Percentiles rank a stretch among this genome's conserved stretches.
These are phyloP conservation scores for Chironex yamaguchii DNA, from an alignment of 30 jellyfish, hydroid and myxozoan species.

Conservation along the genomic window DNA sequence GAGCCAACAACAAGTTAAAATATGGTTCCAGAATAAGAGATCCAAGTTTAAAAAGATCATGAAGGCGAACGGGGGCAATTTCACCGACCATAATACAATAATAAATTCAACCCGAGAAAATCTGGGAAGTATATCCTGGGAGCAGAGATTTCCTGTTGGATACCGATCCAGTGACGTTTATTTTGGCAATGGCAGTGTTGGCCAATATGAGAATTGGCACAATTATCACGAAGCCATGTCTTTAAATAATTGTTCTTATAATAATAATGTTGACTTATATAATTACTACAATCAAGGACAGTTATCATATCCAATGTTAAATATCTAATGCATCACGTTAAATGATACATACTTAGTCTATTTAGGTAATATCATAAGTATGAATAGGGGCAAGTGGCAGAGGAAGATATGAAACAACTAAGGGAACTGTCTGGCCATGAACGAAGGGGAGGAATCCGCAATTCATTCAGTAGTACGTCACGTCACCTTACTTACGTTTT, in stretches of 20 bases:
- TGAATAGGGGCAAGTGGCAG: no score
- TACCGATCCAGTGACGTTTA: background rate
- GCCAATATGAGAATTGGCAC: background rate
- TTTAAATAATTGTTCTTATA: background rate
- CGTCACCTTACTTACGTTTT: no score
- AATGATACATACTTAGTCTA: no score
- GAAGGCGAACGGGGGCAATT: conserved; percentile 44
- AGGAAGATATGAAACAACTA: no score
- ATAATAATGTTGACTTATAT: background rate
- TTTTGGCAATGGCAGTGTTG: background rate
- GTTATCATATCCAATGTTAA: background rate
- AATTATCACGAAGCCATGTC: background rate
- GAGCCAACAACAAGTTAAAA: conserved; percentile 87
- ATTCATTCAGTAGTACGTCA: no score
- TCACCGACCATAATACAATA: background rate
- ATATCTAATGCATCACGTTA: no score
- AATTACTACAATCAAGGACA: background rate
- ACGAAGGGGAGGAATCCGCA: background rate
- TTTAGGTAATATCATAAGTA: no score
- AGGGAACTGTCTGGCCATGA: no score
- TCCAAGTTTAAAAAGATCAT: conserved; percentile 83
- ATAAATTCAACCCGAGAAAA: background rate
- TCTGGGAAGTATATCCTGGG: background rate
- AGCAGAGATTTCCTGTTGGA: background rate
- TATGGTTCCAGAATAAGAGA: conserved; percentile 94